Base-by-base conservation (phyloP, 2,888 invertebrate species). In the Brachypalpus laphriformis region DNA sequence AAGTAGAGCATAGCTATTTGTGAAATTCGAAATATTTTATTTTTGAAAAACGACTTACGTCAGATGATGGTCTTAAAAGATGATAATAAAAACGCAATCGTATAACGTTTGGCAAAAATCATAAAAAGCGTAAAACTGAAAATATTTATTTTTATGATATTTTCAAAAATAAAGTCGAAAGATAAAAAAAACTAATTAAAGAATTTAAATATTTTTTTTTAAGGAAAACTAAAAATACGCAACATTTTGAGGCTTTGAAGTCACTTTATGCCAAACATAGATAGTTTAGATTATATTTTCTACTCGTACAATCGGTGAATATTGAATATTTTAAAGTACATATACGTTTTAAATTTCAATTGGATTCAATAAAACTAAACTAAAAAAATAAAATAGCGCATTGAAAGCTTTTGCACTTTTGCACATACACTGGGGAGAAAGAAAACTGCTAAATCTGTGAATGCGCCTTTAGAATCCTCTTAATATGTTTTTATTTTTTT, bases 141-240 rank as follows among this genome's bases (percentile, higher is more conserved):
- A 61, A 61, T 42, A 61, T 11, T 18, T 59, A 22, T 6, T 59
- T 61, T 61, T 61, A 61, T 25, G 59, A 25, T 45, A 25, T 47
- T 18, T 18, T 31, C 18, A 34, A 9, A 40, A 40, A 40, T n/a
- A 37, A 40, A 14, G 5, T 40, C n/a, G 3, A 6, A n/a, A 59
- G n/a, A 45, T n/a, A 9, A n/a, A 63, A 63, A 31, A 31, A 63
- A 45, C 45, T 47, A 63, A 63, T 47, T 47, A 63, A 47, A 63
- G 63, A 63, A 47, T 49, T 45, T 9, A 40, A 40, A 37, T 34
- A 37, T 11, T 11, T 37, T 20, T 11, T 18, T 57, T 16, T 14
- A 37, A 59, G n/a, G 57, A 22, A 25, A 14, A 11, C 61, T 63
- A 47, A 63, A 63, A 63, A 63, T 63, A 47, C n/a, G 1, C 6